phyloP scores from a whole-genome alignment of 1,140 invertebrate genomes.

The Scaptomyza montana region DNA sequence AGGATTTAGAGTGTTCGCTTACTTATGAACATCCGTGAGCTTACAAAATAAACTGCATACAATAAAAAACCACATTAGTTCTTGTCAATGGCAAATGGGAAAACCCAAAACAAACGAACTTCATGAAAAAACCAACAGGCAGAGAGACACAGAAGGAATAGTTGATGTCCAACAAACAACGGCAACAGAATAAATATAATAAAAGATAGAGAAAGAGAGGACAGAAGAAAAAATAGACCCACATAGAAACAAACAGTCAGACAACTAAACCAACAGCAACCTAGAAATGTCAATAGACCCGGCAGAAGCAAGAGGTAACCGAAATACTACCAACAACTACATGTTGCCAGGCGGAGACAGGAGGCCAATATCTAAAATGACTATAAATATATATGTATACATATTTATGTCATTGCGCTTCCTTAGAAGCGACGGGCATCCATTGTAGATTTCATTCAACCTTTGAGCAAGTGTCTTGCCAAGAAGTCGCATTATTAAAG shows the following conservation, averaged over 20 bases:
- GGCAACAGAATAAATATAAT: constrained; percentile 6
- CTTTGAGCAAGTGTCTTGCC: constrained; percentile 12
- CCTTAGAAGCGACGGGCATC: constrained; percentile 15
- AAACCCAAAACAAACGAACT: constrained; percentile 7
- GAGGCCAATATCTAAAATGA: constrained; percentile 15
- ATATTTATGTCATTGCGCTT: constrained; percentile 11
- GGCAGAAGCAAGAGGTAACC: constrained; percentile 33
- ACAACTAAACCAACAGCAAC: constrained; percentile 25
- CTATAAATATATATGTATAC: constrained; percentile 4
- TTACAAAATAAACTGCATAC: neutral
- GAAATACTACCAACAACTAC: constrained; percentile 5
- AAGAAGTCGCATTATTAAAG: constrained; percentile 40
- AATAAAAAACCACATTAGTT: constrained; percentile 14
- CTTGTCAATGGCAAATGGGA: neutral
- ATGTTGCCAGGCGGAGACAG: constrained; percentile 6
- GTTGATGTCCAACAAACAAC: neutral
- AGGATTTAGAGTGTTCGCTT: constrained; percentile 7
- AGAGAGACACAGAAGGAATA: neutral
- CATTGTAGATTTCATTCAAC: constrained; percentile 25
- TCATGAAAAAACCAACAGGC: neutral
- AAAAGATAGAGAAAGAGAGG: neutral
- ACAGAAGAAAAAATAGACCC: neutral
- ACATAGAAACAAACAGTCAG: constrained; percentile 3
- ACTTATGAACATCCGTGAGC: constrained; percentile 23
- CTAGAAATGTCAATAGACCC: constrained; percentile 49